phyloP scores from a whole-genome alignment of 2,113 vertebrate genomes.

The Chlorodrepanis virens region DNA sequence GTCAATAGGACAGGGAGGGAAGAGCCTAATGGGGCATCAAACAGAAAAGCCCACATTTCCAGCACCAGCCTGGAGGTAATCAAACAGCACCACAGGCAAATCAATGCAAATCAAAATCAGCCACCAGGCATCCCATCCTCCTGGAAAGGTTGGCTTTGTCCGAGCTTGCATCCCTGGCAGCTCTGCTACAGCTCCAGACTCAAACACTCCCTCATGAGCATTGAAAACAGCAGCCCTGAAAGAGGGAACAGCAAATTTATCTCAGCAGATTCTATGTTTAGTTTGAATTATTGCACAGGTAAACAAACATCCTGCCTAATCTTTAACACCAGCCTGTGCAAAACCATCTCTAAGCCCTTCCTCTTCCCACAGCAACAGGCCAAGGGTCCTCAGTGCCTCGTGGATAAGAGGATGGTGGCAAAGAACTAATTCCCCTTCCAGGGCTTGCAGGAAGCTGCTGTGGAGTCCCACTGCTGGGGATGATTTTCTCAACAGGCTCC shows the following conservation, averaged over 20 bases:
- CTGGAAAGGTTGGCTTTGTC: neutral
- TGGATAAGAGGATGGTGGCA: neutral
- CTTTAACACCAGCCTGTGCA: neutral
- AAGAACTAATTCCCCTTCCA: neutral
- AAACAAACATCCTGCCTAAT: neutral
- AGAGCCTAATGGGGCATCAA: neutral
- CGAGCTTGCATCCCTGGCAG: neutral
- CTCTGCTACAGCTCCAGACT: neutral
- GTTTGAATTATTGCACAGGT: neutral
- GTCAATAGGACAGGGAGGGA: neutral
- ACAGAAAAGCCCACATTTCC: neutral
- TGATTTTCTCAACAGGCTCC: neutral
- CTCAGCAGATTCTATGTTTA: neutral
- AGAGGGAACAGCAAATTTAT: neutral
- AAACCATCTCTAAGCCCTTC: neutral
- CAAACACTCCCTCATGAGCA: neutral
- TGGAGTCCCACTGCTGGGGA: neutral
- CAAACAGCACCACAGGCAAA: neutral
- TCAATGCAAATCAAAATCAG: neutral
- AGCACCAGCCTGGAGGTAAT: neutral
- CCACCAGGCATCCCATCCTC: neutral
- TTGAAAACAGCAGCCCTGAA: neutral
- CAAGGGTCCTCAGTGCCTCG: neutral
- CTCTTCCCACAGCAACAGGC: neutral
- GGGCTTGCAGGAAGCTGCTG: neutral